Conservation (phyloP, 2,888 invertebrate species). For the Malthinus flaveolus region DNA sequence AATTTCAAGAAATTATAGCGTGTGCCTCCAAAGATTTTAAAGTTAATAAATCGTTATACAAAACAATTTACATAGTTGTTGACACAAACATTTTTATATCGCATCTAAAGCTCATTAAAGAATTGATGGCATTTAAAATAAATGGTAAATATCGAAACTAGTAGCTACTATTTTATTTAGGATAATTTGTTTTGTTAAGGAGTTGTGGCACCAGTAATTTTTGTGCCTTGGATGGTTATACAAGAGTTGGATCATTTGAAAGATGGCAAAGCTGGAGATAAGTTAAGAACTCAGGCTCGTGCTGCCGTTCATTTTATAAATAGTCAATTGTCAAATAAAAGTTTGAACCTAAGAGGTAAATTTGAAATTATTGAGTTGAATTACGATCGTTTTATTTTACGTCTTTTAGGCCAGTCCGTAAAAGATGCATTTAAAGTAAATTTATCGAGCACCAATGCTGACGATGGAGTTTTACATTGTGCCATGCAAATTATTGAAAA, state of each 20-base stretch:
- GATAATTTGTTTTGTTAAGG: slow-evolving; percentile 33
- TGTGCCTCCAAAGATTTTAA: background rate
- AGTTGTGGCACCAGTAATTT: slow-evolving; percentile 49
- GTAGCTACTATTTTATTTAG: background rate
- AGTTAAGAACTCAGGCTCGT: slow-evolving; percentile 38
- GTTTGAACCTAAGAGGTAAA: slow-evolving; percentile 57
- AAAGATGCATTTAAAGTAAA: slow-evolving; percentile 60
- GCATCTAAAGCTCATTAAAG: slow-evolving; percentile 50
- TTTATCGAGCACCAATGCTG: slow-evolving; percentile 59
- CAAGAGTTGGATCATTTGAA: slow-evolving; percentile 64
- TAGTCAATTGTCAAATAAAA: slow-evolving; percentile 54
- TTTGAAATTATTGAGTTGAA: too few species aligned
- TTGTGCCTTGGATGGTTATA: slow-evolving; percentile 65
- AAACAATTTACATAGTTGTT: slow-evolving; percentile 50
- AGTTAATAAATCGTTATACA: slow-evolving; percentile 13
- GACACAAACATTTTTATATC: slow-evolving; percentile 59
- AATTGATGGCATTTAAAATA: slow-evolving; percentile 37
- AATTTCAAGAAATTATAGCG: slow-evolving; percentile 6
- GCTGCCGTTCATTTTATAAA: slow-evolving; percentile 61
- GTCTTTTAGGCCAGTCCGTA: slow-evolving; percentile 59
- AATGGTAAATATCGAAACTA: slow-evolving; percentile 27
- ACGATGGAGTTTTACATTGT: slow-evolving; percentile 64
- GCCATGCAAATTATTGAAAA: slow-evolving; percentile 56
- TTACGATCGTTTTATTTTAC: slow-evolving; percentile 1
- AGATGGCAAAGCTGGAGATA: slow-evolving; percentile 42